Conservation (phyloP, 2,888 invertebrate species). For the Disparrhopalites patrizii region DNA sequence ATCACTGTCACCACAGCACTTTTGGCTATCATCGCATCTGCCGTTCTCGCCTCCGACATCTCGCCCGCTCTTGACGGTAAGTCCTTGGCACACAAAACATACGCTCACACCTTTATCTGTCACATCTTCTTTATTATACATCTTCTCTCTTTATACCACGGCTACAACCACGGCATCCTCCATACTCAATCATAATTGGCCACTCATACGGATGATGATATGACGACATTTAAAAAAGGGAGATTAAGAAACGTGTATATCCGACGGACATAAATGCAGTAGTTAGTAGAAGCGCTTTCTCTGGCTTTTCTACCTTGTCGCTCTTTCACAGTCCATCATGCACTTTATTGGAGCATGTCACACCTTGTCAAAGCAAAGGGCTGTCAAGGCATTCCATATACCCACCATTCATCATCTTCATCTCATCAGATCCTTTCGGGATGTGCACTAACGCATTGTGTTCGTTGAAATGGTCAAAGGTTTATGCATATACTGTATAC, state of each 20-base stretch:
- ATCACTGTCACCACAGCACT: conserved; percentile 46
- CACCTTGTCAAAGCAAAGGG: not conserved
- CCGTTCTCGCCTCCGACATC: conserved; percentile 46
- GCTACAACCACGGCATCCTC: too few relatives aligned
- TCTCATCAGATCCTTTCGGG: not conserved
- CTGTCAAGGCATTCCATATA: not conserved
- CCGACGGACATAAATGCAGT: too few relatives aligned
- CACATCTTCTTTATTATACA: not conserved
- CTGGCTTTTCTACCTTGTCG: too few relatives aligned
- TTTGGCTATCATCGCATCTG: conserved; percentile 47
- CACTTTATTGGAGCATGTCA: too few relatives aligned
- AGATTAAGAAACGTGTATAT: too few relatives aligned
- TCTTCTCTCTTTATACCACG: conserved; percentile 13
- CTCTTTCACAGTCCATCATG: too few relatives aligned
- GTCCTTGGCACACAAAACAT: too few relatives aligned
- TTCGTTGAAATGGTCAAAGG: not conserved
- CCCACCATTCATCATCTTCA: too few relatives aligned
- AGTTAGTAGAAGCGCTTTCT: too few relatives aligned
- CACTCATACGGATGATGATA: conserved; percentile 3
- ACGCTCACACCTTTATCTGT: too few relatives aligned
- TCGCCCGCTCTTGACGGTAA: conserved; percentile 47
- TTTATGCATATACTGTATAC: not conserved
- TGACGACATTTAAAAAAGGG: too few relatives aligned
- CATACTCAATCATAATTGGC: too few relatives aligned
- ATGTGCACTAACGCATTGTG: not conserved